phyloP scores from a whole-genome alignment of 2,888 invertebrate species.

The Argyresthia goedartella region DNA sequence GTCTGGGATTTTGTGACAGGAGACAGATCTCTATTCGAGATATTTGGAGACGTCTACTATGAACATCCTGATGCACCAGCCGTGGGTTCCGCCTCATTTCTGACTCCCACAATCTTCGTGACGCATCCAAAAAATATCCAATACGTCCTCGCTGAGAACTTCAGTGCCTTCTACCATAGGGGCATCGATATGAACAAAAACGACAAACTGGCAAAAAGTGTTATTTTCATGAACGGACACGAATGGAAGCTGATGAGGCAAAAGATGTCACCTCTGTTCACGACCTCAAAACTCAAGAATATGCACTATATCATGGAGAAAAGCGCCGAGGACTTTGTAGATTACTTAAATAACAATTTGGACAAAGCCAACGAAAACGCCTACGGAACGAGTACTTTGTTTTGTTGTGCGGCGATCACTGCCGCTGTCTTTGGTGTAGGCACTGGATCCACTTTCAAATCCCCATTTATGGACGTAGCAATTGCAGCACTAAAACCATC shows the following conservation, averaged over 20 bases:
- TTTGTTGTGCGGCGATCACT: constrained; percentile 32
- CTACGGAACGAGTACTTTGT: constrained; percentile 23
- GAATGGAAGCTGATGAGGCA: constrained; percentile 45
- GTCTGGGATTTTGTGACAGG: constrained; percentile 27
- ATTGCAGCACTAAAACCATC: constrained; percentile 18
- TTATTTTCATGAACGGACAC: constrained; percentile 36
- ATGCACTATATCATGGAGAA: constrained; percentile 46
- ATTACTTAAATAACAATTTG: constrained; percentile 25
- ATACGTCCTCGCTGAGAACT: constrained; percentile 33
- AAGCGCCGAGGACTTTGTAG: constrained; percentile 34
- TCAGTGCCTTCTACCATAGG: constrained; percentile 36
- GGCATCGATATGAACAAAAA: constrained; percentile 29
- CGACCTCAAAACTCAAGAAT: constrained; percentile 38
- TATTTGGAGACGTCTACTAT: constrained; percentile 33
- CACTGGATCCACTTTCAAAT: constrained; percentile 32
- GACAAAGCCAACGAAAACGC: constrained; percentile 20
- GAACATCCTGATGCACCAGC: constrained; percentile 20
- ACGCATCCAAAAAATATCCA: constrained; percentile 35
- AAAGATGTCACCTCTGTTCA: constrained; percentile 42
- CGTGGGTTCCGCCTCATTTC: constrained; percentile 28
- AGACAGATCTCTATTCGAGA: constrained; percentile 25
- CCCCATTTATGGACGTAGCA: constrained; percentile 30
- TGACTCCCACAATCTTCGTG: constrained; percentile 28
- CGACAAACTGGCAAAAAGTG: constrained; percentile 35
- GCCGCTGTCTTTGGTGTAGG: constrained; percentile 48